Evolutionary conservation across 1,140 invertebrate species (phyloP).

Genomic region (Nasonia giraulti): DNA sequence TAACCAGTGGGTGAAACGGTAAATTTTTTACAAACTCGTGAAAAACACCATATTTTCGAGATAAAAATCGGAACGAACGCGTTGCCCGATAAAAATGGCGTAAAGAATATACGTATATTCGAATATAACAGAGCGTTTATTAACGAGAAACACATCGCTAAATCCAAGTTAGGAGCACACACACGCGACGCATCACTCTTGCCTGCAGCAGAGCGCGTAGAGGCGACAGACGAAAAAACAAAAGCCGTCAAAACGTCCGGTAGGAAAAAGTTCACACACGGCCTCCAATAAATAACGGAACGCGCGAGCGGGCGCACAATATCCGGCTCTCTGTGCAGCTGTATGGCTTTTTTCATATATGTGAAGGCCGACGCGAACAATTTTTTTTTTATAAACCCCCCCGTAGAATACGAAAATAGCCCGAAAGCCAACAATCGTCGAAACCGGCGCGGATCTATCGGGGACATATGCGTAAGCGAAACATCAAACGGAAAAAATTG

Average conservation of each 20-base stretch:
- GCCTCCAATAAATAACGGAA: neutral
- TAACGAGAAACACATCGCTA: neutral
- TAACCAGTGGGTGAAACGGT: neutral
- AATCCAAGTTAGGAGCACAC: neutral
- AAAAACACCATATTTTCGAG: no score
- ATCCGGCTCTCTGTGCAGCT: neutral
- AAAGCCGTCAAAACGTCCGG: neutral
- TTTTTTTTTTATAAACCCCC: neutral
- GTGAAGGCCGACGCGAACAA: neutral
- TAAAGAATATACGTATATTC: neutral
- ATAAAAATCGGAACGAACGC: no score
- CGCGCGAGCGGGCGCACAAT: neutral
- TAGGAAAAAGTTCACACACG: neutral
- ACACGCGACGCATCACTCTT: neutral
- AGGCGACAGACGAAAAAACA: neutral
- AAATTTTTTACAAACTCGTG: no score
- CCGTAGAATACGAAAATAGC: neutral
- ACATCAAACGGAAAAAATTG: neutral
- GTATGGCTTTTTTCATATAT: neutral
- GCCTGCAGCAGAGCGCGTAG: neutral
- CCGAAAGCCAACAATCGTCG: neutral
- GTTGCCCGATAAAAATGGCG: no score
- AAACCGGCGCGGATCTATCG: neutral
- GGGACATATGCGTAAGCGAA: no score
- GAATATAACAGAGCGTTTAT: neutral